Conservation (phyloP, 2,888 invertebrate species). For the Coenonympha glycerion region DNA sequence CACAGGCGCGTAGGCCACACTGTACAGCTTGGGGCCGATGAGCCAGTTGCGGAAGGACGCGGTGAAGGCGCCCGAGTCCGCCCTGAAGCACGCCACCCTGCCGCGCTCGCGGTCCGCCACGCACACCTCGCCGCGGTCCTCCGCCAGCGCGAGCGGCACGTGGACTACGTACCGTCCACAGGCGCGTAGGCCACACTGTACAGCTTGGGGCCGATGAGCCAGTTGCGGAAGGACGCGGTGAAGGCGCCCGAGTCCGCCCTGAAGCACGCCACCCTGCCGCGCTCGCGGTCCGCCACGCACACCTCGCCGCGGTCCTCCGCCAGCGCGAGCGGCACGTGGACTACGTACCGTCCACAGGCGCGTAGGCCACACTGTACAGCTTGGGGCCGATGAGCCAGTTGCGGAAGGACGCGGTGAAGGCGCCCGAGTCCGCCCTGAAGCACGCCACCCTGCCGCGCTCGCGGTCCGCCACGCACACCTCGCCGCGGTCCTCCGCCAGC, state of each 20-base stretch:
- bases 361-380: slow-evolving; percentile 85
- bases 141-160: too few species aligned
- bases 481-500: slow-evolving; percentile 82
- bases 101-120: slow-evolving; percentile 94
- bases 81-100: slow-evolving; percentile 84
- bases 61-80: slow-evolving; percentile 78
- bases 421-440: slow-evolving; percentile 78
- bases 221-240: too few species aligned
- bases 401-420: slow-evolving; percentile 78
- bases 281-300: slow-evolving; percentile 76
- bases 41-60: slow-evolving; percentile 78
- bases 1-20: slow-evolving; percentile 80
- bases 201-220: too few species aligned
- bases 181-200: too few species aligned
- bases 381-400: slow-evolving; percentile 79
- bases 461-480: slow-evolving; percentile 91
- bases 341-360: slow-evolving; percentile 57
- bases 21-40: slow-evolving; percentile 83
- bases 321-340: neutral
- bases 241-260: too few species aligned
- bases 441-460: slow-evolving; percentile 90
- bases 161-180: neutral
- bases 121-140: slow-evolving; percentile 84
- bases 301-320: slow-evolving; percentile 72
- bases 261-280: too few species aligned